A percentile compares a stretch with the other conserved stretches of the same genome.
Evolutionary conservation across 2,888 invertebrate genomes (phyloP).

Genomic region (Alloscopus bannaensis): DNA sequence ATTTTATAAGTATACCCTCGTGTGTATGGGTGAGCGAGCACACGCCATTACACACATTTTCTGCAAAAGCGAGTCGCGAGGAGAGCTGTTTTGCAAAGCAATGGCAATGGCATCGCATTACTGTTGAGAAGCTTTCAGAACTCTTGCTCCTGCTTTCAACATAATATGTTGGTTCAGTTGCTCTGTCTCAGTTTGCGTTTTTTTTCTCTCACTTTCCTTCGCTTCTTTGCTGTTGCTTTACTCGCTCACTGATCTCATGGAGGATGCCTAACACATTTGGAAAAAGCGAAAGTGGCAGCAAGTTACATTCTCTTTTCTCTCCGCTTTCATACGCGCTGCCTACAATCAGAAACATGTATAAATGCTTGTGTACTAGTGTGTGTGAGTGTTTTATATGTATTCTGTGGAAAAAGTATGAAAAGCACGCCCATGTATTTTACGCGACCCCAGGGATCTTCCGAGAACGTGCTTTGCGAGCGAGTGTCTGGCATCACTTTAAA

Average conservation of each 20-base stretch:
- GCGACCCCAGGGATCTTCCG: slow-evolving; percentile 62
- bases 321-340: not conserved
- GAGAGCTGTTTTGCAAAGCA: slow-evolving; percentile 44
- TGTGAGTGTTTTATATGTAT: slow-evolving; percentile 1
- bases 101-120: slow-evolving; percentile 44
- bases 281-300: slow-evolving; percentile 24
- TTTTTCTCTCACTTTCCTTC: slow-evolving; percentile 13
- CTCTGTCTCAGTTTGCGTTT: not conserved
- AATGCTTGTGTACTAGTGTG: too few species aligned
- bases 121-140: slow-evolving; percentile 41
- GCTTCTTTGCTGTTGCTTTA: slow-evolving; percentile 26
- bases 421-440: slow-evolving; percentile 65
- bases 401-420: slow-evolving; percentile 38
- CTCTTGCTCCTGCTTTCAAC: slow-evolving; percentile 28
- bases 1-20: slow-evolving; percentile 24
- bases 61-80: slow-evolving; percentile 31
- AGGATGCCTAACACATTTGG: slow-evolving; percentile 1
- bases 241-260: not conserved
- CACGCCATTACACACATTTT: slow-evolving; percentile 32
- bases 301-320: not conserved
- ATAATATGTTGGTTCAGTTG: slow-evolving; percentile 41
- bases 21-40: too few species aligned
- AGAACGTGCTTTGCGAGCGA: slow-evolving; percentile 61
- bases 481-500: slow-evolving; percentile 64
- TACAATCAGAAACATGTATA: too few species aligned